Conservation (phyloP, 2,797 vertebrate genomes). For the Morelia viridis region DNA sequence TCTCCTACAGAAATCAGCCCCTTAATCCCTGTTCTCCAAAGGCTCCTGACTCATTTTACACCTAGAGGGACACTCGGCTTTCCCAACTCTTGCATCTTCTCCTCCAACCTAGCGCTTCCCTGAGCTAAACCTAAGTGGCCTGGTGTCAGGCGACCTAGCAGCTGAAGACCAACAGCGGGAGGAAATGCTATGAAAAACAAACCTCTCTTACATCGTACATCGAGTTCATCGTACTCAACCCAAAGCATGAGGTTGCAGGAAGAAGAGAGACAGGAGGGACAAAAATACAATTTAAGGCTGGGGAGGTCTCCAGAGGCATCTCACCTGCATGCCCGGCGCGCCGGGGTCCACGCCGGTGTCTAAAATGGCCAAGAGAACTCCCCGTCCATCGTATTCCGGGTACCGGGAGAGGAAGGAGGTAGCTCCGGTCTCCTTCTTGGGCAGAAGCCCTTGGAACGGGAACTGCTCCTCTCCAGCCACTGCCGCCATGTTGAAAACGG, state of each 20-base stretch:
- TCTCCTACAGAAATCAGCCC: not conserved
- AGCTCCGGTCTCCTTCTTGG: conserved; percentile 96
- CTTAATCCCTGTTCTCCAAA: not conserved
- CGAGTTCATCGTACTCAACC: not conserved
- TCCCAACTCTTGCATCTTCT: not conserved
- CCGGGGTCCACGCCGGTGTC: conserved; percentile 97
- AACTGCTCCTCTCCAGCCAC: conserved; percentile 90
- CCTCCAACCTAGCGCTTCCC: not conserved
- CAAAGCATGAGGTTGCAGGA: not conserved
- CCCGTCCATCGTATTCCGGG: conserved; percentile 92
- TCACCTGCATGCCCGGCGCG: conserved; percentile 96
- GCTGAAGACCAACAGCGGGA: not conserved
- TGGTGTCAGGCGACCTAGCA: not conserved
- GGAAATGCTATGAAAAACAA: not conserved
- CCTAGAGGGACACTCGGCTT: not conserved
- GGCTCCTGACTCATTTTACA: not conserved
- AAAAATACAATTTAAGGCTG: not conserved
- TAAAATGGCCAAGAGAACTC: conserved; percentile 89
- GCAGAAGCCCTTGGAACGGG: conserved; percentile 93
- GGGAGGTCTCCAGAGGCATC: not conserved
- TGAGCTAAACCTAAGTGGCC: not conserved
- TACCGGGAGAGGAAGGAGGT: conserved; percentile 88
- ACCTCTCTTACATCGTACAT: not conserved
- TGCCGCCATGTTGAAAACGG: conserved; percentile 85
- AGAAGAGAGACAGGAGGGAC: not conserved